A percentile compares a stretch with the other conserved stretches of the same genome.
Conservation (phyloP, 2,113 vertebrate genomes). For the Apistogramma diplotaenia region DNA sequence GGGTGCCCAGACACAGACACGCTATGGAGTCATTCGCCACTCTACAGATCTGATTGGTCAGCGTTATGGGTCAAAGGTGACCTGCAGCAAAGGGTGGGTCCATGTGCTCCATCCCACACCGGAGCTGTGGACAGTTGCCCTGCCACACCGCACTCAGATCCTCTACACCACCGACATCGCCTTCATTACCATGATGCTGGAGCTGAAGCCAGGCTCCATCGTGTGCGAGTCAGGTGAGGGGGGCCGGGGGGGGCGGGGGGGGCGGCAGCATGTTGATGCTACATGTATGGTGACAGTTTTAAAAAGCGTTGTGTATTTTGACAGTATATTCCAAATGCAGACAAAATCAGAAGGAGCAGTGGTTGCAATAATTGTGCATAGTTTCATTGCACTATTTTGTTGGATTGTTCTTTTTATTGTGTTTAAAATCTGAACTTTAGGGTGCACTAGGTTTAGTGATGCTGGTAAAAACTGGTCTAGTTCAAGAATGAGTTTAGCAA, state of each 20-base stretch:
- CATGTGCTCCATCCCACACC: conserved; percentile 94
- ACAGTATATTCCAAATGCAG: neutral
- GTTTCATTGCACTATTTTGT: neutral
- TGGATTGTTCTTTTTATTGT: neutral
- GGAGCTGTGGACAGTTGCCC: conserved; percentile 92
- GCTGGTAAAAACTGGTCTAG: neutral
- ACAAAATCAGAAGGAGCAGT: neutral
- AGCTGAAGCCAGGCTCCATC: conserved; percentile 91
- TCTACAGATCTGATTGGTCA: conserved; percentile 91
- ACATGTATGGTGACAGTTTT: neutral
- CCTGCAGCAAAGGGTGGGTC: conserved; percentile 97
- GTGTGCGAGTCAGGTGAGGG: conserved; percentile 96
- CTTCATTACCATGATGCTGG: conserved; percentile 95
- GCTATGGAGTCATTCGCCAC: conserved; percentile 91
- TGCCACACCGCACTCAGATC: conserved; percentile 96
- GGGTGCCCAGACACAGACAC: conserved; percentile 91
- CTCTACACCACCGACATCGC: conserved; percentile 97
- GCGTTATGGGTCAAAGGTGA: conserved; percentile 91
- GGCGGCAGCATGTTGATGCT: neutral
- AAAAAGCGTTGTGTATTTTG: neutral
- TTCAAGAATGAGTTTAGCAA: neutral
- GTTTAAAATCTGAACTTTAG: neutral
- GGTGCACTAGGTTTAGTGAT: neutral
- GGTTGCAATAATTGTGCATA: rapidly evolving
- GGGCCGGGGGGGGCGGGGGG: too few species aligned